Conservation (phyloP, 2,113 vertebrate genomes). For the Mirza zaza region DNA sequence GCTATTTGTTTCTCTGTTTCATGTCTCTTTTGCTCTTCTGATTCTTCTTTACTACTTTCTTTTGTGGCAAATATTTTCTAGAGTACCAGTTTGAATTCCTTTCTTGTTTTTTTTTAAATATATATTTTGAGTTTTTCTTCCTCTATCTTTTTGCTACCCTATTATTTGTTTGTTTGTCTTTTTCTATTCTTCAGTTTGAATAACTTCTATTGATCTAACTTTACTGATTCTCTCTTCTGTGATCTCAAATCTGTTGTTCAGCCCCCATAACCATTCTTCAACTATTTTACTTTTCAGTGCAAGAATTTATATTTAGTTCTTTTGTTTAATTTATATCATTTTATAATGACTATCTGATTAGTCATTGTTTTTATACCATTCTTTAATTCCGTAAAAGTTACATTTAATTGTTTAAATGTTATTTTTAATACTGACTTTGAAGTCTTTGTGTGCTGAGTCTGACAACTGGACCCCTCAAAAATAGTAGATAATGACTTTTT, state of each 20-base stretch:
- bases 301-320: neutral
- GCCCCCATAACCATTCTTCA: neutral
- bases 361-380: neutral
- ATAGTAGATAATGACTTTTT: neutral
- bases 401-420: neutral
- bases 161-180: neutral
- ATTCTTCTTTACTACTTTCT: neutral
- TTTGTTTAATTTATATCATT: neutral
- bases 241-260: neutral
- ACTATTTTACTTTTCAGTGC: neutral
- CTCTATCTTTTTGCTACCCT: neutral
- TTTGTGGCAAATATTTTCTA: neutral
- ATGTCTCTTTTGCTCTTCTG: neutral
- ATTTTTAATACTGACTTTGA: neutral
- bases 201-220: neutral
- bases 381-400: constrained; percentile 6
- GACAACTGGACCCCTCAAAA: neutral
- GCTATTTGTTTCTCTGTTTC: too few relatives aligned
- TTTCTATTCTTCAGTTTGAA: neutral
- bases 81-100: neutral
- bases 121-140: neutral
- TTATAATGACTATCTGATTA: neutral
- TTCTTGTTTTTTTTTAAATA: neutral
- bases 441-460: neutral
- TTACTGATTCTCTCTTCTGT: neutral